Percentiles rank a stretch among this genome's conserved stretches.
phyloP scores from a whole-genome alignment of 2,888 invertebrate species.

The Lacanobia wlatinum region DNA sequence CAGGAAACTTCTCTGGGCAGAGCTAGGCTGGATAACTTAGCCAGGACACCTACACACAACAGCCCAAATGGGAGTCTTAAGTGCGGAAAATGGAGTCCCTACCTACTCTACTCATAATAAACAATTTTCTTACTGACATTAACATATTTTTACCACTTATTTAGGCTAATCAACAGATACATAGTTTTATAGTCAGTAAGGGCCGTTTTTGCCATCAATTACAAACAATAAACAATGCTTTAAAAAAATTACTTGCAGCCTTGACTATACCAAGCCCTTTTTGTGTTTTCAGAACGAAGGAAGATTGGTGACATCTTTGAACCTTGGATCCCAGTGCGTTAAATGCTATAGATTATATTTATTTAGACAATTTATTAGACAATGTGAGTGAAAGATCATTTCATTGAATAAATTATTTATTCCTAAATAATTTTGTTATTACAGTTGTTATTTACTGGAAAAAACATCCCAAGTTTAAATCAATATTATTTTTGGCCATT shows the following conservation, averaged over 20 bases:
- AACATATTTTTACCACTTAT: neutral
- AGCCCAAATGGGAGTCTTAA: too few relatives aligned
- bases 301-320: slow-evolving; percentile 92
- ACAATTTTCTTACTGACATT: neutral
- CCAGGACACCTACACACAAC: too few relatives aligned
- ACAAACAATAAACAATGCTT: neutral
- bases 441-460: slow-evolving; percentile 13
- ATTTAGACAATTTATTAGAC: slow-evolving; percentile 53
- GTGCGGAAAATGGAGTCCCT: too few relatives aligned
- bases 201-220: neutral
- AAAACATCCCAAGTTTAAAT: neutral
- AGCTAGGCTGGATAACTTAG: too few relatives aligned
- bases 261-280: neutral
- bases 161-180: neutral
- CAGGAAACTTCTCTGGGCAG: too few relatives aligned
- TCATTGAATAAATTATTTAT: slow-evolving; percentile 63
- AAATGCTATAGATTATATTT: slow-evolving; percentile 67
- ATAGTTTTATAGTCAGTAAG: neutral
- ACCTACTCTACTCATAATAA: too few relatives aligned
- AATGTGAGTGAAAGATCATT: slow-evolving; percentile 45
- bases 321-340: slow-evolving; percentile 93
- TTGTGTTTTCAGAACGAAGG: slow-evolving; percentile 89
- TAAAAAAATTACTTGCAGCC: neutral
- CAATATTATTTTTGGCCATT: slow-evolving; percentile 18
- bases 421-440: slow-evolving; percentile 36